Base-by-base conservation (phyloP, 2,113 vertebrate species). In the Lethenteron reissneri region DNA sequence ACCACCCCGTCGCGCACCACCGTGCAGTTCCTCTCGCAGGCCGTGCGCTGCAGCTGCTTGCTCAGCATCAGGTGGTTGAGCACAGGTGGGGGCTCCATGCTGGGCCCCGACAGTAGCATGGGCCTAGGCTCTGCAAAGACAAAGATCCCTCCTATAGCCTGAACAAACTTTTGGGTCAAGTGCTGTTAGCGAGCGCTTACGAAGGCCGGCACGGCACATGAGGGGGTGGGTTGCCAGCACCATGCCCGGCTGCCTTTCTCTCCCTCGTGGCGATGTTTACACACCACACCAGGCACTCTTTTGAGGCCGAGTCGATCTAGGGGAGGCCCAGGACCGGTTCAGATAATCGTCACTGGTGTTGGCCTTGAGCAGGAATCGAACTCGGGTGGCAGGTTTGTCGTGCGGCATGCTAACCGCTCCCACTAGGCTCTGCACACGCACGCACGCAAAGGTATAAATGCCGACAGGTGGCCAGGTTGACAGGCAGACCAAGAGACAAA, bases 21-120 rank as follows among this genome's bases (percentile, higher is more conserved):
- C 15, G 82, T 79, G 12, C 83, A 86, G 77, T 81, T 84, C 72
- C 82, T 73, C 68, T 82, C 78, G 58, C 77, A 78, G 75, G 84
- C 82, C 10, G 76, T 79, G 58, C 79, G 59, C 70, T 81, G 83
- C 73, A 85, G 84, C 78, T 83, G 92, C 75, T 86, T 87, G n/a
- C 89, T 89, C 78, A 99, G 79, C 13, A 99, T 86, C 73, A 99
- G 89, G 79, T 99, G 94, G 78, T 99, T 99, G 77, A 97, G 88
- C 62, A 92, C 90, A 41, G 41, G 41, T 0, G 90, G 81, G 71
- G 86, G 87, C 12, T 85, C 81, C 75, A 88, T 90, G 74, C 94
- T 84, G 78, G 96, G 91, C 76, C 92, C 92, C 2, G 90, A 83
- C 70, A 95, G 82, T 73, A 97, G 80, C 71, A 81, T 90, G 72